Conservation (phyloP, 1,140 invertebrate species). For the Microplitis demolitor region DNA sequence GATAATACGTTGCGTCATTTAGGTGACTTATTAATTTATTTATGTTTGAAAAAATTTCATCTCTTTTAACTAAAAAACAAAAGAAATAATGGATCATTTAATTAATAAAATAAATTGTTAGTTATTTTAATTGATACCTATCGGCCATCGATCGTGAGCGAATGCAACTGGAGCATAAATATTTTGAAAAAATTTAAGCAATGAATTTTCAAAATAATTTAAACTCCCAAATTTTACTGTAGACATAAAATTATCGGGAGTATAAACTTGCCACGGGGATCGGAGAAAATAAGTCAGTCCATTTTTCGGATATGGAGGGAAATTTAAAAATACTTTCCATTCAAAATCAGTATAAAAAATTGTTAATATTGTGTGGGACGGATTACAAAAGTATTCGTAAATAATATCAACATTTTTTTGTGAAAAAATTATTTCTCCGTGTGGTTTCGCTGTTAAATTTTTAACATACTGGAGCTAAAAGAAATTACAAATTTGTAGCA, state of each 20-base stretch:
- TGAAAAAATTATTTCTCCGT: conserved; percentile 67
- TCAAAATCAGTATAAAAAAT: conserved; percentile 66
- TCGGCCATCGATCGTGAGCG: conserved; percentile 68
- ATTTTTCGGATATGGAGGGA: conserved; percentile 62
- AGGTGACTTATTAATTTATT: conserved; percentile 78
- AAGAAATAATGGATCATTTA: background rate
- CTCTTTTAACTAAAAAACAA: conserved; percentile 36
- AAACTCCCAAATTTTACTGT: conserved; percentile 72
- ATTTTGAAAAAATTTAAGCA: conserved; percentile 68
- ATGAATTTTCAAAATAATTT: conserved; percentile 66
- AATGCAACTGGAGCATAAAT: conserved; percentile 72
- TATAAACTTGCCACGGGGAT: conserved; percentile 68
- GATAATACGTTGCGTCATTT: conserved; percentile 79
- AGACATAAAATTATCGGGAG: conserved; percentile 69
- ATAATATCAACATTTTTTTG: conserved; percentile 63
- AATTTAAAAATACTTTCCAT: conserved; percentile 61
- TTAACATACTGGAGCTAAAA: conserved; percentile 62
- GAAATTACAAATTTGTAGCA: too few relatives aligned
- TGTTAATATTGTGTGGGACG: conserved; percentile 63
- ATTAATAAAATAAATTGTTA: conserved; percentile 42
- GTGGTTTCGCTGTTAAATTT: conserved; percentile 68
- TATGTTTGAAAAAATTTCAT: conserved; percentile 63
- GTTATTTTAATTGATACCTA: conserved; percentile 71
- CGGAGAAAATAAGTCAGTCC: conserved; percentile 73
- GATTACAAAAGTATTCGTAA: conserved; percentile 67